Conservation (phyloP, 2,113 vertebrate genomes). For the Tympanuchus pallidicinctus region DNA sequence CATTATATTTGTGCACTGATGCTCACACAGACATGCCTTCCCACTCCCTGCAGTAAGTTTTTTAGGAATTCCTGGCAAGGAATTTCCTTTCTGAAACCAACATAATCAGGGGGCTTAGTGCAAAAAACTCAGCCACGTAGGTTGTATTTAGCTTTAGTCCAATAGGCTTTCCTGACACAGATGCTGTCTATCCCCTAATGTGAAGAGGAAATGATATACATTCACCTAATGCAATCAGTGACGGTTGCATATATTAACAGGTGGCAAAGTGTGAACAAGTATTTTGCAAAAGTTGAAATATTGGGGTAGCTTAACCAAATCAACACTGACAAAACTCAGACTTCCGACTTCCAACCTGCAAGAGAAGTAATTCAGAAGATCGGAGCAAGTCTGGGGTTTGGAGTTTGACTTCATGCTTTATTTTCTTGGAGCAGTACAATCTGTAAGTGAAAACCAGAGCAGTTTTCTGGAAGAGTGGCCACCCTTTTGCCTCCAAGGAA, state of each 20-base stretch:
- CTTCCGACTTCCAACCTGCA: neutral
- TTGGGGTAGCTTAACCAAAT: neutral
- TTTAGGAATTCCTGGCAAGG: slow-evolving; percentile 30
- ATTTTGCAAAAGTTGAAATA: slow-evolving; percentile 32
- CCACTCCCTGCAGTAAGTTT: neutral
- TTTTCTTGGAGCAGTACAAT: neutral
- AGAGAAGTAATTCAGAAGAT: neutral
- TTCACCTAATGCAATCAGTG: neutral
- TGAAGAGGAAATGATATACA: neutral
- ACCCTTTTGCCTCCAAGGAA: slow-evolving; percentile 5
- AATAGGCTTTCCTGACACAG: neutral
- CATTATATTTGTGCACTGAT: slow-evolving; percentile 56
- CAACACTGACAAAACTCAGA: neutral
- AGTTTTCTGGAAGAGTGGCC: slow-evolving; percentile 35
- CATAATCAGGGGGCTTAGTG: neutral
- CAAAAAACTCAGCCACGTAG: neutral
- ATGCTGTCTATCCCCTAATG: neutral
- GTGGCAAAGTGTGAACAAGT: slow-evolving; percentile 2
- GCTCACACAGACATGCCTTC: neutral
- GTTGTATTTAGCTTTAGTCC: neutral
- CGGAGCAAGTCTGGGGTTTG: neutral
- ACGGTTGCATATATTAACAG: neutral
- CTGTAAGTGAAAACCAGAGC: slow-evolving; percentile 13
- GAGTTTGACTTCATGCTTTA: neutral
- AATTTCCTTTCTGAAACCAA: neutral